Evolutionary conservation across 2,797 vertebrate species (phyloP), one percentile per base, ranked within the genome.

Genomic region (Pithecia hirsuta): DNA sequence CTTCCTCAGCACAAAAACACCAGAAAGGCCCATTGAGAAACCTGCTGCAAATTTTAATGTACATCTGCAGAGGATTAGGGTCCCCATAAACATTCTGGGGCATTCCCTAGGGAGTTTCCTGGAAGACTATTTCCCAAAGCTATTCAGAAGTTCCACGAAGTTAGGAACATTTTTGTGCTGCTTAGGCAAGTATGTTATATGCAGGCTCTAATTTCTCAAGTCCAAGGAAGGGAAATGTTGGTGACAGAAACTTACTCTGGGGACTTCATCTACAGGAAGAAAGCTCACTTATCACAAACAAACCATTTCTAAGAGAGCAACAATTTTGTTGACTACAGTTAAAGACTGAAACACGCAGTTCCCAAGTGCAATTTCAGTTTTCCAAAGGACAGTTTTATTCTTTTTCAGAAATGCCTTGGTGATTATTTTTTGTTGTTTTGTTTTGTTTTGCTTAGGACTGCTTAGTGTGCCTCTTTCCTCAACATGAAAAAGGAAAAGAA

Each of bases 211-310:
- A 82, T 94, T 96, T 97, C 78, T 74, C 1, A 89, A 93, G 61
- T 96, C 75, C 46, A n/a, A 41, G 55, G 75, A 93, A 92, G 91
- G 92, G 86, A 92, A 92, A 74, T 30, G n/a, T 17, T 50, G 87
- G 59, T 84, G 82, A 79, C 26, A 75, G 90, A 91, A 95, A 83
- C 74, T 76, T 94, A 89, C 93, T 96, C 93, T 70, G 22, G 94
- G 93, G 94, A 13, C 48, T 78, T 72, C 46, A 22, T 94, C 79
- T 78, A 7, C 20, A 86, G 81, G 84, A 91, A 44, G 74, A 74
- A 93, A 91, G 90, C 85, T 95, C 96, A 91, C 93, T 96, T 93
- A 97, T 81, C 84, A 86, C 92, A 97, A 96, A 96, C 80, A 95
- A 96, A 89, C 84, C 44, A 41, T 96, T 97, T 96, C 82, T 70